Percentiles rank a stretch among this genome's conserved stretches.
These are phyloP conservation scores for Tupiocoris notatus DNA, from an alignment of 2,888 invertebrate genomes.

Conservation along the genomic window DNA sequence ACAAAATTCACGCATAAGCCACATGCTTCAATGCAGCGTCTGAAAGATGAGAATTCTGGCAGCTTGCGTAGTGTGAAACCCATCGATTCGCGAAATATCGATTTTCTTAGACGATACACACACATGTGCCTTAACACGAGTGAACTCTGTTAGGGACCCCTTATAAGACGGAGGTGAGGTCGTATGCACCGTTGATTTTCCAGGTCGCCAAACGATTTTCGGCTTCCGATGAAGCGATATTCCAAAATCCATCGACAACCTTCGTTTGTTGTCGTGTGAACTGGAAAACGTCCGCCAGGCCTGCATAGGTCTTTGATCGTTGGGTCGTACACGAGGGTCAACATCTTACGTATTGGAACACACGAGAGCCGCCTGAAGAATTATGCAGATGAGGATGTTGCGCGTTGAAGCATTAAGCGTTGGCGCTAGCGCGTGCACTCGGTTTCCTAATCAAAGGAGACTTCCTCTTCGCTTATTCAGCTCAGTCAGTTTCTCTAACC, in stretches of 20 bases:
- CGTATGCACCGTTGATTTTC: neutral
- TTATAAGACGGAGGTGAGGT: neutral
- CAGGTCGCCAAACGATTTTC: neutral
- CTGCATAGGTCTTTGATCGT: neutral
- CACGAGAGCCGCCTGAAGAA: neutral
- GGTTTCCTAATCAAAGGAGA: neutral
- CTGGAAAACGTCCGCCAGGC: neutral
- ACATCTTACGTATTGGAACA: neutral
- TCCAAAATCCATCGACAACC: neutral
- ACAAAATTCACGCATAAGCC: neutral
- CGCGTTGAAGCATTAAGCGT: neutral
- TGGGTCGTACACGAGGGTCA: neutral
- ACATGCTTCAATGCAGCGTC: neutral
- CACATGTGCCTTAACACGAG: neutral
- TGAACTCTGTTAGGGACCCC: neutral
- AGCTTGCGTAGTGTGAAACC: neutral
- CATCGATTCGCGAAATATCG: neutral
- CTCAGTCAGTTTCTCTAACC: neutral
- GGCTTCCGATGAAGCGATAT: too few species aligned
- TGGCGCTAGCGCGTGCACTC: neutral
- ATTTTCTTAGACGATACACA: neutral
- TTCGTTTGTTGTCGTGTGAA: neutral
- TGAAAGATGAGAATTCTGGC: neutral
- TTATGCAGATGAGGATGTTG: neutral
- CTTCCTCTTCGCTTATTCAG: neutral